Evolutionary conservation across 2,797 vertebrate genomes (phyloP).

Genomic region (Emydoidea blandingii): DNA sequence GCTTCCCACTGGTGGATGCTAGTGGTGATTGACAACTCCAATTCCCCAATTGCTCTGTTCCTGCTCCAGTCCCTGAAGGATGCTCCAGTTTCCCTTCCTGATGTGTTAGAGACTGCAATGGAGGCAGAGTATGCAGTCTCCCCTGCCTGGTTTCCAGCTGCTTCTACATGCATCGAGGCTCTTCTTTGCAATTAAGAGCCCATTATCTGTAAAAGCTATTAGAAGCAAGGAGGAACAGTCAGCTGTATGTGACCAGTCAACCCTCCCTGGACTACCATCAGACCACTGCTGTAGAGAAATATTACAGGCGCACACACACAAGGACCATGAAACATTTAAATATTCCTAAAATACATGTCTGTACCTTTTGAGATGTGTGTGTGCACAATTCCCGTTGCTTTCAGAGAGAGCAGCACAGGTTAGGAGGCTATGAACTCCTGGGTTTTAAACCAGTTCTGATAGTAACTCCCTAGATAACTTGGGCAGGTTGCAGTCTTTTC

Average conservation of each 20-base stretch:
- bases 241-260: background rate
- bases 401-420: background rate
- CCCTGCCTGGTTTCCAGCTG: background rate
- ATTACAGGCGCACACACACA: background rate
- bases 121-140: background rate
- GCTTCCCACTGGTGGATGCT: background rate
- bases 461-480: background rate
- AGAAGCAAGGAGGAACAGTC: background rate
- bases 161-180: background rate
- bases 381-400: background rate
- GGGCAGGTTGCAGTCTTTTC: background rate
- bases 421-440: background rate
- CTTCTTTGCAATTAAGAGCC: background rate
- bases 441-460: background rate
- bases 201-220: background rate
- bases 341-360: background rate
- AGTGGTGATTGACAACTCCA: background rate
- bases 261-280: background rate
- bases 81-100: background rate
- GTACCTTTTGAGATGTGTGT: background rate
- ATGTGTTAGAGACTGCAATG: background rate
- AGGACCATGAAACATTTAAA: background rate
- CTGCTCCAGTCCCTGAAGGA: background rate
- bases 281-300: background rate
- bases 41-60: accelerated